Evolutionary conservation across 2,797 vertebrate genomes (phyloP).

Genomic region (Champsocephalus esox): DNA sequence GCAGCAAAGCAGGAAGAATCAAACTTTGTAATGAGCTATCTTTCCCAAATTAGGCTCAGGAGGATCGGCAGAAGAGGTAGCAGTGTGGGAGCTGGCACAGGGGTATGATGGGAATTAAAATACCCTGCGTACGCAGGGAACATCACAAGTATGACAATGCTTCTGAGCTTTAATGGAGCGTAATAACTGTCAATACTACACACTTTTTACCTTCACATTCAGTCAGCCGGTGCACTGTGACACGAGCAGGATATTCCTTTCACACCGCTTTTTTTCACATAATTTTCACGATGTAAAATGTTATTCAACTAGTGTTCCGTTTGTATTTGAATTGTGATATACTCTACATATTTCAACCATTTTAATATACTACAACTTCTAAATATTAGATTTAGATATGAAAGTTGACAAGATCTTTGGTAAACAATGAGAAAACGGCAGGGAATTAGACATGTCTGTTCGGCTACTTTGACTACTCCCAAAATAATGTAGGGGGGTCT

Average conservation of each 20-base stretch:
- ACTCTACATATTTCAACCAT: background rate
- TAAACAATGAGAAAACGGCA: constrained; percentile 15
- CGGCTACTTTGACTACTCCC: constrained; percentile 21
- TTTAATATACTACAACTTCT: background rate
- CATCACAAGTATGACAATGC: constrained; percentile 42
- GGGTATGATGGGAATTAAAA: constrained; percentile 56
- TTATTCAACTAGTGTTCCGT: constrained; percentile 1
- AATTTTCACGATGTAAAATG: background rate
- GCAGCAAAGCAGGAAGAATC: constrained; percentile 54
- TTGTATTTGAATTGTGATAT: constrained; percentile 8
- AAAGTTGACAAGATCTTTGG: constrained; percentile 8
- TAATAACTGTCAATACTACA: constrained; percentile 7
- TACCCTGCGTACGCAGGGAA: constrained; percentile 19
- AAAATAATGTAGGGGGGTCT: constrained; percentile 23
- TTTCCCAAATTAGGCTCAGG: constrained; percentile 43
- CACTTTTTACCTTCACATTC: constrained; percentile 2
- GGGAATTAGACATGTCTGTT: constrained; percentile 11
- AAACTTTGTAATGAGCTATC: constrained; percentile 72
- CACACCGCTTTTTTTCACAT: background rate
- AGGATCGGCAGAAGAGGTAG: constrained; percentile 27
- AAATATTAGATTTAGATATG: constrained; percentile 6
- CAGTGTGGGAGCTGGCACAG: constrained; percentile 36
- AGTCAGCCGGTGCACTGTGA: background rate
- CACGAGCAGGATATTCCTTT: constrained; percentile 16
- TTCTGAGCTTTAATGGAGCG: constrained; percentile 1